A percentile compares a stretch with the other conserved stretches of the same genome.
Conservation (phyloP, 2,797 vertebrate species). For the Crenuchus spilurus region DNA sequence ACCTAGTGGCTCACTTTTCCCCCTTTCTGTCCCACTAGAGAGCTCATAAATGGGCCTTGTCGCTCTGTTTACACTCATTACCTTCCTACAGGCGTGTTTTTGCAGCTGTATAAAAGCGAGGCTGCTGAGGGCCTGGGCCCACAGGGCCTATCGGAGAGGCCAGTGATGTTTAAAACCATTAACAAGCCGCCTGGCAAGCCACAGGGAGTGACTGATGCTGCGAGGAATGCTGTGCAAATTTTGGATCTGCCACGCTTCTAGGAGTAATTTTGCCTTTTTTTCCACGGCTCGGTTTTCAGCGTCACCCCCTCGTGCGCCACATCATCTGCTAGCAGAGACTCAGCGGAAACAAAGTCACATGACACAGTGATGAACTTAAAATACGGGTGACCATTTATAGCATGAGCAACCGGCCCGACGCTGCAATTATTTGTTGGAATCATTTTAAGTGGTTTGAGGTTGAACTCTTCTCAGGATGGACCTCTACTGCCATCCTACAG, state of each 20-base stretch:
- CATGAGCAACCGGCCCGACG: no score
- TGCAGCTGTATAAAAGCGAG: slow-evolving; percentile 47
- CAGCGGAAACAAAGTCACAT: slow-evolving; percentile 41
- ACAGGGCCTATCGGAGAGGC: slow-evolving; percentile 9
- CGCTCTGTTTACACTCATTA: slow-evolving; percentile 54
- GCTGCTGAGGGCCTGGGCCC: slow-evolving; percentile 22
- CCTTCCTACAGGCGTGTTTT: slow-evolving; percentile 15
- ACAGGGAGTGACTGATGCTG: slow-evolving; percentile 59
- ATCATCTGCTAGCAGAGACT: slow-evolving; percentile 62
- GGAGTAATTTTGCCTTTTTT: slow-evolving; percentile 38
- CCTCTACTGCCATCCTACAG: not conserved
- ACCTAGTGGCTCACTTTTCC: not conserved
- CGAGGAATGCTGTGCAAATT: slow-evolving; percentile 65
- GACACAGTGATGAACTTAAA: not conserved
- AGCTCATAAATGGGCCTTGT: slow-evolving; percentile 10
- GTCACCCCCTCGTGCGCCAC: slow-evolving; percentile 59
- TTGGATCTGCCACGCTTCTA: slow-evolving; percentile 61
- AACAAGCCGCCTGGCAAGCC: slow-evolving; percentile 59
- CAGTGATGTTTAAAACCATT: slow-evolving; percentile 59
- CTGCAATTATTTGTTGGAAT: not conserved
- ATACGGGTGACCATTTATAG: slow-evolving; percentile 35
- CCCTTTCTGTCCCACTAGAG: not conserved
- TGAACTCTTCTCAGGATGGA: slow-evolving; percentile 45
- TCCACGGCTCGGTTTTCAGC: slow-evolving; percentile 36
- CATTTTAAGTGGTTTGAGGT: not conserved